Percentiles rank a stretch among this genome's conserved stretches.
phyloP scores from a whole-genome alignment of 2,888 invertebrate genomes.

The Pseudococcus viburni region DNA sequence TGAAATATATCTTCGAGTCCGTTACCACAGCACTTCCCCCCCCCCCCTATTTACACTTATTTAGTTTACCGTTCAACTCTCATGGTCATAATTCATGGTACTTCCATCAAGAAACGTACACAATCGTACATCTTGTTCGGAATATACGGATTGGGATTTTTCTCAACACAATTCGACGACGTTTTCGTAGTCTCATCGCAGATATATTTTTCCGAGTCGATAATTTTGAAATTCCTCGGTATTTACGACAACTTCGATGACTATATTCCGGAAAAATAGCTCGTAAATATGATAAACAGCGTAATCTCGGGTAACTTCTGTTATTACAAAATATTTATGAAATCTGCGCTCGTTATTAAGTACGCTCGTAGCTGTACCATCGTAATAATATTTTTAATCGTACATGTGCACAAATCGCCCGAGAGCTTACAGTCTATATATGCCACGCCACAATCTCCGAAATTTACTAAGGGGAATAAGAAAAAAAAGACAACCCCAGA shows the following conservation, averaged over 20 bases:
- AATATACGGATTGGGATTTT: background rate
- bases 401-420: slow-evolving; percentile 10
- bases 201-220: slow-evolving; percentile 39
- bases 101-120: background rate
- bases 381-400: slow-evolving; percentile 50
- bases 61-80: too few relatives aligned
- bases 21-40: too few relatives aligned
- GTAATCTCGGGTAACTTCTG: slow-evolving; percentile 50
- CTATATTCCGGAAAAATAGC: slow-evolving; percentile 55
- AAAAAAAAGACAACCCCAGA: background rate
- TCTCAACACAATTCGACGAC: background rate
- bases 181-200: background rate
- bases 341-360: slow-evolving; percentile 47
- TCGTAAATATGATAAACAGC: slow-evolving; percentile 52
- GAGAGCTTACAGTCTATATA: background rate
- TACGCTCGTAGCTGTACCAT: background rate
- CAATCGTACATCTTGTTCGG: background rate
- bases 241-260: slow-evolving; percentile 47
- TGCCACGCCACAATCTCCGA: background rate
- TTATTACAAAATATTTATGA: slow-evolving; percentile 53
- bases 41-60: too few relatives aligned
- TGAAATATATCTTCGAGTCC: too few relatives aligned
- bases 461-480: background rate
- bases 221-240: slow-evolving; percentile 37
- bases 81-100: background rate